Percentiles rank a stretch among this genome's conserved stretches.
Evolutionary conservation across 2,113 vertebrate species (phyloP).

Genomic region (Hippocampus barbouri): DNA sequence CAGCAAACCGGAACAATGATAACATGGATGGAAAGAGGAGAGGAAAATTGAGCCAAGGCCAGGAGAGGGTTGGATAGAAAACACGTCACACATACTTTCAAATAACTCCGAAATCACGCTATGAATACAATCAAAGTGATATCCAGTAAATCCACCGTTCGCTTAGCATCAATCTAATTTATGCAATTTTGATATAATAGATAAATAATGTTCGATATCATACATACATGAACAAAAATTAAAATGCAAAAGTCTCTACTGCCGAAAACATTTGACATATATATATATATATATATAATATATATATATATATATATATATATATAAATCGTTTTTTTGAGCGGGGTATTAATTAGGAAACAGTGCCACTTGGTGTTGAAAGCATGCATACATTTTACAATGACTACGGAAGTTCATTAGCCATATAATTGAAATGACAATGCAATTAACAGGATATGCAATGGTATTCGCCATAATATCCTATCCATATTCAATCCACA

Average conservation of each 20-base stretch:
- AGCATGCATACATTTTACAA: conserved; percentile 1
- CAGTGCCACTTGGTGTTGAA: conserved; percentile 48
- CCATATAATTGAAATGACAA: no score
- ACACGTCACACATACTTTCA: conserved; percentile 9
- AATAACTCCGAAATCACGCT: conserved; percentile 1
- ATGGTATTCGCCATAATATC: no score
- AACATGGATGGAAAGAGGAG: conserved; percentile 23
- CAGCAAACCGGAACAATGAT: conserved; percentile 38
- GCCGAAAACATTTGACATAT: background rate
- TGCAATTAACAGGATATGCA: no score
- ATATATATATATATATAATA: background rate
- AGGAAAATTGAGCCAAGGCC: conserved; percentile 16
- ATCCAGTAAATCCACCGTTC: no score
- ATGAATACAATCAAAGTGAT: background rate
- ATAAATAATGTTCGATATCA: background rate
- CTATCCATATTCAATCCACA: no score
- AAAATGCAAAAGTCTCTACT: background rate
- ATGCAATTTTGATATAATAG: background rate
- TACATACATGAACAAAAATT: background rate
- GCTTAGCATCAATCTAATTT: background rate
- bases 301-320: no score
- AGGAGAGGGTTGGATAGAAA: conserved; percentile 17
- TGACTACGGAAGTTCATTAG: background rate
- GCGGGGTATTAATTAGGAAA: conserved; percentile 30
- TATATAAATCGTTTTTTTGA: no score